phyloP scores from a whole-genome alignment of 2,113 vertebrate species.

The Cromileptes altivelis region DNA sequence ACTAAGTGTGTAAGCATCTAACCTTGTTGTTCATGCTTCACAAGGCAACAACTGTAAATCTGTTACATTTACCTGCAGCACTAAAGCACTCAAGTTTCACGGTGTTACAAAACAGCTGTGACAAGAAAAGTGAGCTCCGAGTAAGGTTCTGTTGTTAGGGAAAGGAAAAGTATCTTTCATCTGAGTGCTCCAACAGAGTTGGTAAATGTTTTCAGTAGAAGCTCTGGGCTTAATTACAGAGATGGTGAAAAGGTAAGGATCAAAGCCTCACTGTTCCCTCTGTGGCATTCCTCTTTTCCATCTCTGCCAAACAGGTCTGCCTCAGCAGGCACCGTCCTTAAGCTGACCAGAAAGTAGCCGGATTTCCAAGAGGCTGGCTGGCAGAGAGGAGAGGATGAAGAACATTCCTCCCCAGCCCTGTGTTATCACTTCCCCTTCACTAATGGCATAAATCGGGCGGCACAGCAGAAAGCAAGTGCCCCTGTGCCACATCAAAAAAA shows the following conservation, averaged over 20 bases:
- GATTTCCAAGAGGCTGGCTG: conserved; percentile 48
- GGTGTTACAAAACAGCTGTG: not conserved
- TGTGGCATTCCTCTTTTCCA: conserved; percentile 40
- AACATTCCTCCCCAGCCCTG: conserved; percentile 66
- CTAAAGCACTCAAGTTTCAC: not conserved
- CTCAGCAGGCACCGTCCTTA: conserved; percentile 39
- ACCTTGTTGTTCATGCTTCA: not conserved
- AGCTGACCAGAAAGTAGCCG: conserved; percentile 54
- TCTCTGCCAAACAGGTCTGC: conserved; percentile 60
- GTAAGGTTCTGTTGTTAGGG: not conserved
- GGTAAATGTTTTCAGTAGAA: conserved; percentile 44
- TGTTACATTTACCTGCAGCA: not conserved
- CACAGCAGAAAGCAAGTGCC: conserved; percentile 60
- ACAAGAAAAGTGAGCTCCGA: not conserved
- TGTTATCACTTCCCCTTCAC: conserved; percentile 71
- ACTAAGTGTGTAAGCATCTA: not conserved
- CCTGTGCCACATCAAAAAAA: conserved; percentile 57
- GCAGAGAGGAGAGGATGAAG: conserved; percentile 64
- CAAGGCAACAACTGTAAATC: not conserved
- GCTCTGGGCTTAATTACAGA: conserved; percentile 55
- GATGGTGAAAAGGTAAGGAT: conserved; percentile 54
- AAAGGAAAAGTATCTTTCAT: not conserved
- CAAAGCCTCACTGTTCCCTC: conserved; percentile 63
- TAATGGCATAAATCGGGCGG: conserved; percentile 67
- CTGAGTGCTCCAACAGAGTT: not conserved